Percentiles rank a stretch among this genome's conserved stretches.
These are phyloP conservation scores for Bembecia ichneumoniformis DNA, from an alignment of 2,888 invertebrate genomes.

Conservation along the genomic window DNA sequence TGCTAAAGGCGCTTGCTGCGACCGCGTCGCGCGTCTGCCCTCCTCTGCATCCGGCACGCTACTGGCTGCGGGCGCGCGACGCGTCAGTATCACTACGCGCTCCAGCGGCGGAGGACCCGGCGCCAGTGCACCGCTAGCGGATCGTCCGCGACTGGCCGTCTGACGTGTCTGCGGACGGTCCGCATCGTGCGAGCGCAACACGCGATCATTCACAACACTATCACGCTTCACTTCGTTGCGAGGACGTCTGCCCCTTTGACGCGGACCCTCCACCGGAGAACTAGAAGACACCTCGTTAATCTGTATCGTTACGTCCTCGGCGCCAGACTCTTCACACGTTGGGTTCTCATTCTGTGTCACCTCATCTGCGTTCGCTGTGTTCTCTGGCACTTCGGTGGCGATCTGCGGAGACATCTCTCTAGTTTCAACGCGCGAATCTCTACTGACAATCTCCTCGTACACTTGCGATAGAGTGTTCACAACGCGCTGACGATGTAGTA, in stretches of 20 bases:
- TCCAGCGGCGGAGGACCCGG: constrained; percentile 19
- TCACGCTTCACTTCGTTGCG: constrained; percentile 28
- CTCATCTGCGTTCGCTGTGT: constrained; percentile 9
- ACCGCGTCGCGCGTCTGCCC: constrained; percentile 14
- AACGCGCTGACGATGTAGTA: constrained; percentile 48
- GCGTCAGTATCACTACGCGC: constrained; percentile 47
- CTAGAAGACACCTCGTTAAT: constrained; percentile 79
- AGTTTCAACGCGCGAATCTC: constrained; percentile 11
- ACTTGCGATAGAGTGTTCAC: constrained; percentile 54
- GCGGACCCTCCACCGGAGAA: constrained; percentile 58
- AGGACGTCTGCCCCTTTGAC: constrained; percentile 35
- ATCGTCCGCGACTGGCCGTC: constrained; percentile 22
- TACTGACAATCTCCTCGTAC: constrained; percentile 43
- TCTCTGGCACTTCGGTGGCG: constrained; percentile 11
- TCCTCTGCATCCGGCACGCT: neutral
- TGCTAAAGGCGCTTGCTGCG: constrained; percentile 17
- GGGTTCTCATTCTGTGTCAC: constrained; percentile 13
- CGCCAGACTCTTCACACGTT: constrained; percentile 12
- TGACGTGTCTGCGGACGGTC: constrained; percentile 37
- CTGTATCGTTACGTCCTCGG: constrained; percentile 67
- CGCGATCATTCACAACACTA: constrained; percentile 35
- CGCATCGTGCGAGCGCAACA: constrained; percentile 61
- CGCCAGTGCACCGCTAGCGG: constrained; percentile 10
- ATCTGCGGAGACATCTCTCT: constrained; percentile 16
- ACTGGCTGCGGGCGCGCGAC: constrained; percentile 28